Percentiles rank a stretch among this genome's conserved stretches.
phyloP scores from a whole-genome alignment of 2,113 vertebrate genomes.

The Neotragus pygmaeus region DNA sequence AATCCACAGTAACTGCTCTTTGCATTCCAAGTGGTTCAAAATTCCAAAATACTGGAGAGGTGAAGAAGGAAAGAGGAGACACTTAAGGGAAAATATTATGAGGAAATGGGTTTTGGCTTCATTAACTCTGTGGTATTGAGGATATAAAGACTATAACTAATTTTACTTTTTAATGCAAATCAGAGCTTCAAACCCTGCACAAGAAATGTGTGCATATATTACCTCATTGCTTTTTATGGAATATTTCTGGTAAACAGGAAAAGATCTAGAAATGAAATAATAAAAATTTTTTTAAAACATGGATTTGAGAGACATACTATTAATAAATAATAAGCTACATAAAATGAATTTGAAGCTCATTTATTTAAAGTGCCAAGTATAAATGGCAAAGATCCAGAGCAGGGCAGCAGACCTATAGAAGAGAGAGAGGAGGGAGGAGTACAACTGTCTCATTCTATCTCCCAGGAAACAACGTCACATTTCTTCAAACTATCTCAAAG shows the following conservation, averaged over 20 bases:
- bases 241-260: slow-evolving; percentile 24
- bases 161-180: slow-evolving; percentile 5
- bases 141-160: not conserved
- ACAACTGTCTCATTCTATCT: not conserved
- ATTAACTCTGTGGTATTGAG: not conserved
- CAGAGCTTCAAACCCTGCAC: not conserved
- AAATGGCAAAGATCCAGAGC: not conserved
- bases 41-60: not conserved
- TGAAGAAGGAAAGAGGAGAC: not conserved
- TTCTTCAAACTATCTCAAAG: slow-evolving; percentile 8
- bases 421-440: not conserved
- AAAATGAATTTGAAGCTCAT: not conserved
- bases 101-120: not conserved
- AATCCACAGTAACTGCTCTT: slow-evolving; percentile 3
- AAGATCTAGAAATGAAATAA: slow-evolving; percentile 43
- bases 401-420: not conserved
- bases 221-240: slow-evolving; percentile 15
- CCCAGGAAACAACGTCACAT: not conserved
- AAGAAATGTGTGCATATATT: not conserved
- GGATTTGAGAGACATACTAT: not conserved
- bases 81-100: not conserved
- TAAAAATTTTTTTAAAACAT: not conserved
- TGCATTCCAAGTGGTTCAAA: not conserved
- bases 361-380: slow-evolving; percentile 20
- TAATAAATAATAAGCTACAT: not conserved